phyloP scores from a whole-genome alignment of 1,140 invertebrate genomes.

The Drosophila fuyamai region DNA sequence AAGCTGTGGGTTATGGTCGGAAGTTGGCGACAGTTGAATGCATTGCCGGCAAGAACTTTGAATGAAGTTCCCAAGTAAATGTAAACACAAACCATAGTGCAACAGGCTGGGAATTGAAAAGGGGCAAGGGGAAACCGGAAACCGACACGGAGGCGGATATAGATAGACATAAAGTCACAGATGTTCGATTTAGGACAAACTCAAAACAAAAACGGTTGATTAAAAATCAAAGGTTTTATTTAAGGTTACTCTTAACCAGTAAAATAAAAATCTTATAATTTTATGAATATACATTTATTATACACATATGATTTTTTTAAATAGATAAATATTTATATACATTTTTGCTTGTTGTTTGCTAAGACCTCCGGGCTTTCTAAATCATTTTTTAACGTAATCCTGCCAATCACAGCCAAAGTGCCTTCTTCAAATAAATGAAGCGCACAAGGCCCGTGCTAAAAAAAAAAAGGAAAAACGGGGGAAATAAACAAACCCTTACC shows the following conservation, averaged over 20 bases:
- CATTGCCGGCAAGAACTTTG: constrained; percentile 40
- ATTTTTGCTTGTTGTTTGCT: too few species aligned
- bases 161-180: constrained; percentile 16
- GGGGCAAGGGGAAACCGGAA: constrained; percentile 3
- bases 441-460: constrained; percentile 30
- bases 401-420: constrained; percentile 35
- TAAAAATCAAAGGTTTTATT: constrained; percentile 2
- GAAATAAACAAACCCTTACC: constrained; percentile 22
- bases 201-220: constrained; percentile 5
- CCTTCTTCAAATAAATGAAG: constrained; percentile 38
- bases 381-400: constrained; percentile 22
- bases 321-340: too few species aligned
- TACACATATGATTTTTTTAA: too few species aligned
- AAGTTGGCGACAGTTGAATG: constrained; percentile 64
- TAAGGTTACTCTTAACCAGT: neutral
- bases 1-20: constrained; percentile 51
- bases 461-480: constrained; percentile 27
- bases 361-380: constrained; percentile 1
- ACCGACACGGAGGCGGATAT: neutral
- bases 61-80: constrained; percentile 42
- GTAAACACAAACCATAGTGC: constrained; percentile 31
- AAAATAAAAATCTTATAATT: too few species aligned
- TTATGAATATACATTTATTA: too few species aligned
- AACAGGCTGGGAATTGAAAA: constrained; percentile 10
- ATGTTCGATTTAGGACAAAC: constrained; percentile 17